These are phyloP conservation scores for Ips nitidus DNA, from an alignment of 1,140 invertebrate genomes.

Conservation along the genomic window DNA sequence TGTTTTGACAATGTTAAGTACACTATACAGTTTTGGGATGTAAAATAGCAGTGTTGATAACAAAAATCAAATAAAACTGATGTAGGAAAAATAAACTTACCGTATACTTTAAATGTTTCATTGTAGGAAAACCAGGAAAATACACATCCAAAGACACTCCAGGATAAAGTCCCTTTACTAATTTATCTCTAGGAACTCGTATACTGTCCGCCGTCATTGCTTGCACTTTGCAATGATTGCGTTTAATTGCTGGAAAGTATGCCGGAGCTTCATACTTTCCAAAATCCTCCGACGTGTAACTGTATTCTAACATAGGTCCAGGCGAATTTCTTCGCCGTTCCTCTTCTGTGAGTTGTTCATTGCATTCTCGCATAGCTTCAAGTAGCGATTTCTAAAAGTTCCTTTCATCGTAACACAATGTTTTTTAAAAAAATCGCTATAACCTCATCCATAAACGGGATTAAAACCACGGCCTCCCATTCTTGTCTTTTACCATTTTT, in stretches of 20 bases:
- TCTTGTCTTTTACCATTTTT: conserved; percentile 93
- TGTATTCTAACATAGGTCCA: conserved; percentile 83
- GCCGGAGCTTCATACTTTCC: conserved; percentile 61
- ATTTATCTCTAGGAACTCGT: conserved; percentile 58
- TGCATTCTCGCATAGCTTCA: conserved; percentile 74
- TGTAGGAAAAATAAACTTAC: conserved; percentile 53
- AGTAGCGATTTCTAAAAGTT: conserved; percentile 63
- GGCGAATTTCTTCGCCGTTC: conserved; percentile 79
- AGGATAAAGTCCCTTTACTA: conserved; percentile 75
- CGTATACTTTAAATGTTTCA: conserved; percentile 79
- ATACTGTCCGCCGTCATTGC: conserved; percentile 62
- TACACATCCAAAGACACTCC: conserved; percentile 70
- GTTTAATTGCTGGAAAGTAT: conserved; percentile 65
- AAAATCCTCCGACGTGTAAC: conserved; percentile 61
- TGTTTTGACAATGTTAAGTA: conserved; percentile 13
- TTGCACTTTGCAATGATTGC: conserved; percentile 61
- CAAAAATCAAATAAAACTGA: conserved; percentile 8
- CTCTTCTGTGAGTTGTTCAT: conserved; percentile 66
- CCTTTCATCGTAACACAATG: too few species aligned
- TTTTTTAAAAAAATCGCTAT: conserved; percentile 54
- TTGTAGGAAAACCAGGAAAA: conserved; percentile 88
- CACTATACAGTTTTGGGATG: too few species aligned
- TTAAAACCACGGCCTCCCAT: conserved; percentile 96
- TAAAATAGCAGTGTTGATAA: too few species aligned
- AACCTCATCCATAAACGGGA: conserved; percentile 94